These are phyloP conservation scores for Triops longicaudatus DNA, from an alignment of 1,140 invertebrate species.

Conservation along the genomic window DNA sequence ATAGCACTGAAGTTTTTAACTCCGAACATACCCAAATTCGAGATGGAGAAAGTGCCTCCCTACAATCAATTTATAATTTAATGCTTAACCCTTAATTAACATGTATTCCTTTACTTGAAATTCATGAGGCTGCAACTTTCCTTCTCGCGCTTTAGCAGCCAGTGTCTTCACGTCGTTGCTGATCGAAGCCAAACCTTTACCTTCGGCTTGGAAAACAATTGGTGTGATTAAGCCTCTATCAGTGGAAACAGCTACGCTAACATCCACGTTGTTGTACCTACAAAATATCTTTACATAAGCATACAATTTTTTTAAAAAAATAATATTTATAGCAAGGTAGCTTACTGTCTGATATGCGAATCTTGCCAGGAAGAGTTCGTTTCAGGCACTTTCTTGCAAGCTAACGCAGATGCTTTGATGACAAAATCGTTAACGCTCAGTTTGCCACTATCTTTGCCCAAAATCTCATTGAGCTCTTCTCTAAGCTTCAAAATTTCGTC, in stretches of 20 bases:
- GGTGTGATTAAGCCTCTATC: slow-evolving; percentile 94
- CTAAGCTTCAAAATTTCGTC: slow-evolving; percentile 68
- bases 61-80: slow-evolving; percentile 34
- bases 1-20: slow-evolving; percentile 58
- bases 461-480: slow-evolving; percentile 57
- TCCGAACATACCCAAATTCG: slow-evolving; percentile 98
- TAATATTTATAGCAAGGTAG: slow-evolving; percentile 29
- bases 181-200: slow-evolving; percentile 83
- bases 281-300: too few species aligned
- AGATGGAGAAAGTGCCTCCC: slow-evolving; percentile 73
- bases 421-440: slow-evolving; percentile 96
- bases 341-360: slow-evolving; percentile 86
- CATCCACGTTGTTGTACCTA: slow-evolving; percentile 81
- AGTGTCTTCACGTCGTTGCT: slow-evolving; percentile 74
- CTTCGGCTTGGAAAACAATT: slow-evolving; percentile 89
- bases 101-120: slow-evolving; percentile 74
- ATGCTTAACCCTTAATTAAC: slow-evolving; percentile 24
- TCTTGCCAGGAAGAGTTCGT: slow-evolving; percentile 95
- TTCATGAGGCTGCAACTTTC: slow-evolving; percentile 91
- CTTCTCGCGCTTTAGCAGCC: slow-evolving; percentile 82
- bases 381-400: slow-evolving; percentile 86
- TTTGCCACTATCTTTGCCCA: slow-evolving; percentile 74
- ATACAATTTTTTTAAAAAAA: slow-evolving; percentile 10
- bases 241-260: slow-evolving; percentile 94
- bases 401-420: slow-evolving; percentile 87